A percentile compares a stretch with the other conserved stretches of the same genome.
These are phyloP conservation scores for Hoplias malabaricus DNA, from an alignment of 2,113 vertebrate genomes.

Conservation along the genomic window DNA sequence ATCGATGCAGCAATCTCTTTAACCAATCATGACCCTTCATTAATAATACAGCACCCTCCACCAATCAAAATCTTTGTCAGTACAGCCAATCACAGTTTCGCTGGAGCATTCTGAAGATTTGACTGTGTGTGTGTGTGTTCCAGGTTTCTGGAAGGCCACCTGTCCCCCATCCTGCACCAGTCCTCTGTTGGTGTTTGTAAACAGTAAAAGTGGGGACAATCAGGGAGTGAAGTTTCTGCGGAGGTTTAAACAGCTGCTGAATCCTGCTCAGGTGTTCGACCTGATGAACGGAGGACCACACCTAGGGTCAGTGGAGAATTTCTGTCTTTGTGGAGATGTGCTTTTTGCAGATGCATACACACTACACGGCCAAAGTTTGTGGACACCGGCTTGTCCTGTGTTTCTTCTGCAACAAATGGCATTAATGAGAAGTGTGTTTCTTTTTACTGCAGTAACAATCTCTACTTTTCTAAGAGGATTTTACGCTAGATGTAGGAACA, in stretches of 20 bases:
- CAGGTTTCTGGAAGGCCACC: slow-evolving; percentile 97
- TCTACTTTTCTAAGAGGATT: too few species aligned
- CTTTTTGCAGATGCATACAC: too few species aligned
- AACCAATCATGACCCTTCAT: too few species aligned
- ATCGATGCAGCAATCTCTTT: background rate
- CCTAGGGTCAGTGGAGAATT: slow-evolving; percentile 82
- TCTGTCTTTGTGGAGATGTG: background rate
- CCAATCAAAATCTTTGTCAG: background rate
- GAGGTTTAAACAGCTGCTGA: slow-evolving; percentile 95
- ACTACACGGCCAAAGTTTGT: too few species aligned
- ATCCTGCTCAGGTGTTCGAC: slow-evolving; percentile 97
- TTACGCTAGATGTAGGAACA: too few species aligned
- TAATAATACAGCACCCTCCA: background rate
- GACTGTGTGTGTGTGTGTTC: slow-evolving; percentile 27
- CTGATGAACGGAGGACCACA: slow-evolving; percentile 98
- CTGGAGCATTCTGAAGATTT: background rate
- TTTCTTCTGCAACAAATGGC: too few species aligned
- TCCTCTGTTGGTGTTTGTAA: slow-evolving; percentile 93
- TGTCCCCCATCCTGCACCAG: slow-evolving; percentile 94
- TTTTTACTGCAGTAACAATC: too few species aligned
- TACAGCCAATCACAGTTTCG: background rate
- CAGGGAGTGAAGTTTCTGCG: slow-evolving; percentile 96
- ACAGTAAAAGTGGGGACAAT: slow-evolving; percentile 97
- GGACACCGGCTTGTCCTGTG: too few species aligned
- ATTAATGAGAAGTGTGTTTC: too few species aligned